These are phyloP conservation scores for Dendrocincla tyrannina DNA, from an alignment of 2,797 vertebrate genomes.

Conservation along the genomic window DNA sequence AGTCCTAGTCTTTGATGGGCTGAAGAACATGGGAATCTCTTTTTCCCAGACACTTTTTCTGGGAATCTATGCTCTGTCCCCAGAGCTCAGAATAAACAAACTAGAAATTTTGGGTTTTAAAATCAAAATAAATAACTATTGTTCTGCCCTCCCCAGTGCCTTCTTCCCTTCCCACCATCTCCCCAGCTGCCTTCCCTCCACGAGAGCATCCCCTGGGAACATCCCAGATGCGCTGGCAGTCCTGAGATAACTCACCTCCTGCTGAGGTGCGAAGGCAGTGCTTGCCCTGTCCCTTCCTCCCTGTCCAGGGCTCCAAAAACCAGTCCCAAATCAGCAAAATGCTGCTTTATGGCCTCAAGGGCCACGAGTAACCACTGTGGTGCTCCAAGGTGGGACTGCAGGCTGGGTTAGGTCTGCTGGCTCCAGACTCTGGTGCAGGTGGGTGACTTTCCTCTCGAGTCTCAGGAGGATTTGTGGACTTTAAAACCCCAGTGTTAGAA, in stretches of 20 bases:
- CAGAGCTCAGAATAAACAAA: neutral
- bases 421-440: neutral
- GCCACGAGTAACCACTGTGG: neutral
- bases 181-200: neutral
- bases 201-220: neutral
- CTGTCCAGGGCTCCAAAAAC: neutral
- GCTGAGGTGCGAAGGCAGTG: neutral
- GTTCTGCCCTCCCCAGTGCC: neutral
- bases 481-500: neutral
- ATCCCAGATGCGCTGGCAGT: neutral
- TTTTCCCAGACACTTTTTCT: constrained; percentile 40
- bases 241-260: neutral
- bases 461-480: neutral
- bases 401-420: neutral
- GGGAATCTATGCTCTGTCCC: neutral
- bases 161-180: constrained; percentile 33
- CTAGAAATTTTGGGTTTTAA: neutral
- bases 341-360: neutral
- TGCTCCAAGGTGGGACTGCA: neutral
- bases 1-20: neutral
- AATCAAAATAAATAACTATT: constrained; percentile 50
- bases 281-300: neutral
- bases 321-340: neutral
- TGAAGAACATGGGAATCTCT: neutral
- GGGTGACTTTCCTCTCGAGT: neutral